Base-by-base conservation (phyloP, 2,888 invertebrate species). In the Aromia moschata region DNA sequence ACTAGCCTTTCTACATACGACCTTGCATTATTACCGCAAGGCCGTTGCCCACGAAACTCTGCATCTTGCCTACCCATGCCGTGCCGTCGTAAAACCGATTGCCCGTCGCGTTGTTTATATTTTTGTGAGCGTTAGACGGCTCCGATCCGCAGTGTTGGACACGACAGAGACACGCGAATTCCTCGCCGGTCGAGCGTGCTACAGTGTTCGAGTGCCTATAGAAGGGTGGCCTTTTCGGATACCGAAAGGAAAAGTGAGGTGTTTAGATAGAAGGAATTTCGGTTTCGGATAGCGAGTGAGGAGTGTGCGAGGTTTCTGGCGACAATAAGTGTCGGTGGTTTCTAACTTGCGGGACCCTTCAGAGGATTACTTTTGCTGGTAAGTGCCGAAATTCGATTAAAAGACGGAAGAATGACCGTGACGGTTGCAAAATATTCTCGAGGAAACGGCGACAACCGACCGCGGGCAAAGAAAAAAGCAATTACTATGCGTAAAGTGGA, bases 1-100 rank as follows among this genome's bases (percentile, higher is more conserved):
- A 55, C 55, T 62, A 71, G 67, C 72, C 72, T 72, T 71, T 72
- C 72, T 70, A 70, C 56, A 56, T 54, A 60, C 74, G 73, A 70
- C 74, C 74, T 74, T 74, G 74, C 74, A 69, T 70, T 72, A 74
- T 73, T 72, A 72, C 69, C 68, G 70, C 74, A 74, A 74, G 74
- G 74, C 69, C 74, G 74, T 72, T 72, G 67, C 62, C 69, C 65
- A 64, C 60, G 54, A 61, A 52, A 49, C 58, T 59, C 59, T 55
- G 55, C 59, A 59, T 55, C 59, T 62, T 52, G 44, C 25, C 54
- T 51, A 51, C n/a, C n/a, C n/a, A n/a, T n/a, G n/a, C 52, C 58
- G 44, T 53, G 45, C 52, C 58, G 52, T 56, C 49, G 45, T 52
- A 56, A 63, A 58, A 60, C 43, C 59, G 63, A 59, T 61, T 64